A percentile compares a stretch with the other conserved stretches of the same genome.
Evolutionary conservation across 2,888 invertebrate genomes (phyloP).

Genomic region (Rhagophthalmus giganteus): DNA sequence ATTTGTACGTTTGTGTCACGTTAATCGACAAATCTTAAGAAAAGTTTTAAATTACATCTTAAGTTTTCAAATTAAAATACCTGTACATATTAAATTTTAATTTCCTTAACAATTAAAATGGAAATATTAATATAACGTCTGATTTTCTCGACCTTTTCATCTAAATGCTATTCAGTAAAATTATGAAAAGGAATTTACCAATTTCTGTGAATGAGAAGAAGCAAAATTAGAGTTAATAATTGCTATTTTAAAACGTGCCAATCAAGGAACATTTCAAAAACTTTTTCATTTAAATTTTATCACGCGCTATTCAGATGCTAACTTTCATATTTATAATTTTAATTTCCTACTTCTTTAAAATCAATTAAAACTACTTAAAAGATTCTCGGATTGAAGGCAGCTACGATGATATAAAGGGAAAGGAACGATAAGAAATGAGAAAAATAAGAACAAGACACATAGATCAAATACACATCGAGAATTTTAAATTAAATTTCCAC

Average conservation of each 20-base stretch:
- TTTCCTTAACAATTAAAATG: too few species aligned
- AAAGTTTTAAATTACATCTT: too few species aligned
- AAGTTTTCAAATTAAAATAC: too few species aligned
- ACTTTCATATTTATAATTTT: slow-evolving; percentile 25
- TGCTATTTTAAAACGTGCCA: slow-evolving; percentile 6
- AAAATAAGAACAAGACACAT: slow-evolving; percentile 5
- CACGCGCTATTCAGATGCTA: slow-evolving; percentile 13
- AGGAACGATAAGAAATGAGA: not conserved
- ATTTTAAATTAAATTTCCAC: slow-evolving; percentile 20
- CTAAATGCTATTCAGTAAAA: too few species aligned
- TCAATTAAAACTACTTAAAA: slow-evolving; percentile 25
- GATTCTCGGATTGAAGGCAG: slow-evolving; percentile 9
- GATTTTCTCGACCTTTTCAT: too few species aligned
- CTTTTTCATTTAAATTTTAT: slow-evolving; percentile 22
- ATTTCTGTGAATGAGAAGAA: too few species aligned
- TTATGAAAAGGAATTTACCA: too few species aligned
- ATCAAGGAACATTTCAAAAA: slow-evolving; percentile 8
- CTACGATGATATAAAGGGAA: not conserved
- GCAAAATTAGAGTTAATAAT: slow-evolving; percentile 3
- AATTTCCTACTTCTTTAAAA: slow-evolving; percentile 15
- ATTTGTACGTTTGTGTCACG: too few species aligned
- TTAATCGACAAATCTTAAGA: too few species aligned
- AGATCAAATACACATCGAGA: slow-evolving; percentile 11
- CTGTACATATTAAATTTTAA: too few species aligned
- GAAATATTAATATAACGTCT: not conserved